Conservation (phyloP, 2,113 vertebrate genomes). For the Cyprinodon variegatus region DNA sequence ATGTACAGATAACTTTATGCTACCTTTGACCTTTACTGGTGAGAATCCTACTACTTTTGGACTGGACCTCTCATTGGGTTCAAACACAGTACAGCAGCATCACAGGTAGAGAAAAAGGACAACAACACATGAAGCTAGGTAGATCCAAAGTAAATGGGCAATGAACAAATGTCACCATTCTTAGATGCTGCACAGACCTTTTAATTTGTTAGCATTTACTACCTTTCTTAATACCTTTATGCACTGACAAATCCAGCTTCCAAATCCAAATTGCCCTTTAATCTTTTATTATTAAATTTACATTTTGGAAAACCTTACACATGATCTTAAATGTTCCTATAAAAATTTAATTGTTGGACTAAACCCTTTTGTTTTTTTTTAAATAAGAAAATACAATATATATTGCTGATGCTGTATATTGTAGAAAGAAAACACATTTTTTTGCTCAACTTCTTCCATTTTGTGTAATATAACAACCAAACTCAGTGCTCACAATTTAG, state of each 20-base stretch:
- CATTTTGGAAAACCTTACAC: constrained; percentile 37
- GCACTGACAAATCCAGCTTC: constrained; percentile 67
- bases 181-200: constrained; percentile 55
- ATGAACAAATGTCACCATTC: constrained; percentile 68
- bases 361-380: not conserved
- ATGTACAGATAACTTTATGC: not conserved
- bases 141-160: constrained; percentile 62
- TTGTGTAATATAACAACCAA: not conserved
- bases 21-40: constrained; percentile 33
- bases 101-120: constrained; percentile 58
- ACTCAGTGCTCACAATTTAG: too few species aligned
- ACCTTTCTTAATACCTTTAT: constrained; percentile 63
- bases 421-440: too few species aligned
- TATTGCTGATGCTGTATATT: too few species aligned
- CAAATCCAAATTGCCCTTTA: constrained; percentile 64
- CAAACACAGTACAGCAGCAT: constrained; percentile 30
- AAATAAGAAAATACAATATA: too few species aligned
- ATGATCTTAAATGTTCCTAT: constrained; percentile 30
- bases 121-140: constrained; percentile 61
- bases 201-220: constrained; percentile 73
- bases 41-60: constrained; percentile 12
- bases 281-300: constrained; percentile 71
- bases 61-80: constrained; percentile 4
- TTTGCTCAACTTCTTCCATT: not conserved
- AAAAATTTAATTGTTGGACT: constrained; percentile 40